Base-by-base conservation (phyloP, 2,113 vertebrate species). In the Triplophysa rosa region DNA sequence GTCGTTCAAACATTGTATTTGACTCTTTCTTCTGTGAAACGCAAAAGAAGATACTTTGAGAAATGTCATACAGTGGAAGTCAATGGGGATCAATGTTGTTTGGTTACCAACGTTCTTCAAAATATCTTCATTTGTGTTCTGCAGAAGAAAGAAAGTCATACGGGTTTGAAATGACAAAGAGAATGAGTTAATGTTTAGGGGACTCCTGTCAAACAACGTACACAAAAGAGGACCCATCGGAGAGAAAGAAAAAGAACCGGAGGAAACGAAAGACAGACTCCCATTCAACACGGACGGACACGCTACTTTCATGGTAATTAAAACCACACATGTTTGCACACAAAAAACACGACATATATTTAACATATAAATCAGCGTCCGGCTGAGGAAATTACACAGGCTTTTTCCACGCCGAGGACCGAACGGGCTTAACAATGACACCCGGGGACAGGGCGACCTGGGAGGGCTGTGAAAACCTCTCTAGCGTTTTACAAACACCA, bases 401-500 rank as follows among this genome's bases (percentile, higher is more conserved):
- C 85, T 86, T 86, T 82, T 83, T 65, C 24, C 66, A 37, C 33
- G 68, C 4, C 5, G 49, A 26, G 69, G 80, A 82, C 65, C 82
- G 79, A 76, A 54, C 23, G 21, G 70, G 65, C 76, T 81, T 83
- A 62, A 72, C 56, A 17, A 79, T 69, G 83, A 79, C 83, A 84
- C 12, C 24, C 64, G 40, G 52, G 83, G 76, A 79, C 59, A 72
- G 63, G 82, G 67, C 65, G 56, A 81, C 80, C 78, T 80, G 82
- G 78, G 84, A 89, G 86, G 80, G 77, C 70, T 80, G 80, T 84
- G 86, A 87, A 86, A 91, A 84, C 77, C 67, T 80, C 88, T 87
- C 87, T 87, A 83, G 74, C 77, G n/a, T 87, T 91, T 89, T 89
- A 89, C 88, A 72, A 87, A 90, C 87, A 85, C 89, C 88, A 88